Evolutionary conservation across 2,888 invertebrate species (phyloP), one percentile per base, ranked within the genome.

Genomic region (Alviniconcha strummeri): DNA sequence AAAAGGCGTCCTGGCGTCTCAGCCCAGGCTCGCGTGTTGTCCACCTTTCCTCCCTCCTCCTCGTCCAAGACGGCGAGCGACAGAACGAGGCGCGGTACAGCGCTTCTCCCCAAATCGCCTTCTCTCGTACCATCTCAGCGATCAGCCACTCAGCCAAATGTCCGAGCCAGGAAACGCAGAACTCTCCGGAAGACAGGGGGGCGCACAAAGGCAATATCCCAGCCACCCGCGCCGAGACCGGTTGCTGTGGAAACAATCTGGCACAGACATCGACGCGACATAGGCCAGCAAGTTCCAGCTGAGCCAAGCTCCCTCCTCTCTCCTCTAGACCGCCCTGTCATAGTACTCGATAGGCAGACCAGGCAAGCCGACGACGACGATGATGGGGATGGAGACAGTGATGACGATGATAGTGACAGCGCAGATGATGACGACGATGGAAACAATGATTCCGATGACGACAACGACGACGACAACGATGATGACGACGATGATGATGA

Each of bases 221-320:
- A 11, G 8, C 9, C 60, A 60, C 60, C 9, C 13, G 60, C 60
- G 13, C 13, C 60, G 13, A 8, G 9, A 60, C 9, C 60, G 60
- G 60, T 60, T 13, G 9, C 9, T 19, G 17, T 4, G 75, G 17
- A 11, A 75, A 75, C 55, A 75, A 15, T 7, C 13, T 52, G 17
- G 13, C 19, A 11, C 78, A 78, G 78, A 78, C 56, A 78, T 4
- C 78, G 64, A 52, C 78, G 78, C 9, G 78, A 78, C 64, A 17
- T 52, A 11, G 4, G 19, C 11, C 15, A 77, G 2, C 76, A 3
- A 57, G 55, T 19, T 13, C 11, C 9, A 64, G 15, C 9, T 3
- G 69, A 64, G 15, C 54, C 56, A 1, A 60, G 60, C 60, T 11
- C 8, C 60, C 60, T 11, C 60, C 60, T 11, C 60, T 60, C 60